Base-by-base conservation (phyloP, 2,113 vertebrate species). In the Camelus bactrianus region DNA sequence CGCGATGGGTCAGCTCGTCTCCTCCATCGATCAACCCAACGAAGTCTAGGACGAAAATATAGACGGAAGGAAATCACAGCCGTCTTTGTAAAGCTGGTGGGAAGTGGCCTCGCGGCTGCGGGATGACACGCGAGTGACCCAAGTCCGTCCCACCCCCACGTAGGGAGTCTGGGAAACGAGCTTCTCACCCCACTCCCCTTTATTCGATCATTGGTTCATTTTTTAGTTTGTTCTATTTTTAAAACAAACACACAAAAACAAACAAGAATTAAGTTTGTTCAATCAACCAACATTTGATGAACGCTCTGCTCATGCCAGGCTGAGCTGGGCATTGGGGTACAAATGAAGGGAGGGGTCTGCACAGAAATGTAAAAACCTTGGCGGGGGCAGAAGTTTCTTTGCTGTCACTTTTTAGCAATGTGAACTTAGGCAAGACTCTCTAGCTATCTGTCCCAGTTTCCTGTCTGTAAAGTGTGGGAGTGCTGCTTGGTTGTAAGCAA, bases 11-110 rank as follows among this genome's bases (percentile, higher is more conserved):
- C 97, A 85, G 97, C 97, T 98, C 95, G 97, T 98, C 98, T 97
- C 96, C 98, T 96, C 95, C 97, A 98, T 98, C 91, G 94, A 98
- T 98, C 98, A 98, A 93, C 92, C 79, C 92, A 98, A 98, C 96
- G 46, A 91, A 97, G 94, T 87, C 91, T 95, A 95, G 97, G 96
- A 93, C 96, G 94, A 94, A 98, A 93, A 67, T 20, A 76, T 0
- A 93, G 95, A 85, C 7, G 56, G 97, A 67, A 96, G 48, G 75
- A 77, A 84, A 89, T 70, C 91, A 42, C 24, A 22, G 16, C 35
- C 4, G 2, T 42, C 80, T 83, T 48, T 38, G 30, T 7, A n/a
- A 79, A 88, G 62, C 60, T 85, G 10, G 15, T 48, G 65, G 89
- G 6, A 94, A 56, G 82, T 28, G 73, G 22, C 42, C 48, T 69